Base-by-base conservation (phyloP, 2,113 vertebrate genomes). In the Corvus hawaiiensis region DNA sequence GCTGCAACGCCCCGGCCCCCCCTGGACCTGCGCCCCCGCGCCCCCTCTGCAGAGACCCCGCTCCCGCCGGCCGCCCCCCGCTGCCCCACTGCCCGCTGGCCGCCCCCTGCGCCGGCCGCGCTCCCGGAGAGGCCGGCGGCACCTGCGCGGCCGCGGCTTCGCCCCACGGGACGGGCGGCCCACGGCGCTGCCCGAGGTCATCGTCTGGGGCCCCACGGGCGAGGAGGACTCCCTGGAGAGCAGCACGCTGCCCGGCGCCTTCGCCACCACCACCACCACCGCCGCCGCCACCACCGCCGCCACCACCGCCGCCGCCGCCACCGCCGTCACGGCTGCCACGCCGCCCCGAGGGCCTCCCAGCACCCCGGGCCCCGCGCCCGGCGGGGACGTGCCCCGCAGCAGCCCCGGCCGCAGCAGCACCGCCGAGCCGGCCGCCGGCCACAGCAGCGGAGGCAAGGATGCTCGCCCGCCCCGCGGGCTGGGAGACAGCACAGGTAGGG, bases 401-500 rank as follows among this genome's bases (percentile, higher is more conserved):
- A 90, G 86, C 87, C 68, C 96, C 7, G 82, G 81, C 5, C 96
- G 97, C 96, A 59, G 73, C 72, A 96, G 98, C 98, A 98, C 98
- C 43, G 72, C 94, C 9, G 96, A 97, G 79, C 97, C 98, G 2
- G 93, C 97, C 9, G 84, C 97, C 11, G 97, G 97, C 2, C 96
- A 97, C 85, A 90, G 96, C 91, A 97, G 94, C 20, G 33, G 86
- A 1, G 96, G 95, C n/a, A 97, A 97, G 83, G 97, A 97, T 7
- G 93, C 69, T 61, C 96, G 95, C 22, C 97, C 97, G 2, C 98
- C 98, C 4, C 95, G 98, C 7, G 96, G 97, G 46, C 95, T 97
- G 80, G 98, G 98, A 52, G 98, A 98, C 89, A 97, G 96, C 96
- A 97, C 98, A 98, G 98, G 98, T 98, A 95, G n/a, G 89, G 32